Evolutionary conservation across 2,113 vertebrate species (phyloP), one percentile per base, ranked within the genome.

Genomic region (Meriones unguiculatus): DNA sequence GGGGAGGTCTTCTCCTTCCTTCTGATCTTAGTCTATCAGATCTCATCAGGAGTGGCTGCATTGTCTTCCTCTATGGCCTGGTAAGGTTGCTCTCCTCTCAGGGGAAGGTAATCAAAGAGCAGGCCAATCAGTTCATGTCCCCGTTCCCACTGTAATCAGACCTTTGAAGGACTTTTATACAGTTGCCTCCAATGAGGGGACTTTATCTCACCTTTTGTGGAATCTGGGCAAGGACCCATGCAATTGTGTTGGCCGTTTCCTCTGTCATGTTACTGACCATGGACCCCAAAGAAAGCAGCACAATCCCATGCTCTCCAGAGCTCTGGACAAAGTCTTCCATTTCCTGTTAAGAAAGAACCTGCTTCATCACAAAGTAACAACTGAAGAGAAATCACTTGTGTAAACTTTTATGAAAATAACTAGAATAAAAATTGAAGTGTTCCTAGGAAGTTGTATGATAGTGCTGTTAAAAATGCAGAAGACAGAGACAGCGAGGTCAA

Each of bases 301-400:
- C 98, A 0, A 99, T 89, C 7, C 99, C 99, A 0, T 99, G 98
- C 52, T 99, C 98, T 52, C 99, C 99, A 57, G 99, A 99, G 64
- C 99, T 99, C 97, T 99, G 98, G 62, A 99, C 99, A 98, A 99
- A 99, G 81, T 99, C 98, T 97, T 99, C 99, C 93, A 99, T 99
- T 89, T 99, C 99, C 99, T 99, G 96, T 84, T 82, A 86, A 94
- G 67, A 97, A 82, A 72, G 9, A 82, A 67, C 46, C 91, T 57
- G 1, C 2, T 76, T 28, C 10, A 50, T 93, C 32, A 93, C 4
- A 46, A 81, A 93, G 32, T 46, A n/a, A 1, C 1, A 41, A 38
- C 2, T 24, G 5, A 12, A 90, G 7, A 80, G 46, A 87, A 24
- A 5, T 4, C 35, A 38, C 20, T 93, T 1, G 86, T 64, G n/a